phyloP scores from a whole-genome alignment of 2,113 vertebrate genomes.

The Uria lomvia region DNA sequence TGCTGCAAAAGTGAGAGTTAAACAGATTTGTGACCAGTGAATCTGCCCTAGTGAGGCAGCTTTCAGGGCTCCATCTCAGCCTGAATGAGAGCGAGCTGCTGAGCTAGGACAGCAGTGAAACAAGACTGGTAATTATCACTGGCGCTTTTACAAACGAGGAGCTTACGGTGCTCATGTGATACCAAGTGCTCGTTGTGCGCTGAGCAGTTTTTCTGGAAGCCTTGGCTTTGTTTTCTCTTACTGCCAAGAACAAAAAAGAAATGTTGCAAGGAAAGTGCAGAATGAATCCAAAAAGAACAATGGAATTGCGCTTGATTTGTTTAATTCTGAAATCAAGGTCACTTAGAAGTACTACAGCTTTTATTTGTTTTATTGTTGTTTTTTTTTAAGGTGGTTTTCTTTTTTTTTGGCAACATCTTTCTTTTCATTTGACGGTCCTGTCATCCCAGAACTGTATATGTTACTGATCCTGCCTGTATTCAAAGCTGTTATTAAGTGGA shows the following conservation, averaged over 20 bases:
- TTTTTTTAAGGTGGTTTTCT: conserved; percentile 41
- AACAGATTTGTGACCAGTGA: neutral
- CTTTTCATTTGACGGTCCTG: conserved; percentile 78
- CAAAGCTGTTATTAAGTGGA: conserved; percentile 89
- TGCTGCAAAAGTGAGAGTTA: neutral
- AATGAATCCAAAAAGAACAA: conserved; percentile 69
- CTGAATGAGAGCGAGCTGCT: neutral
- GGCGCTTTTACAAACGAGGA: neutral
- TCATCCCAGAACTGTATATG: conserved; percentile 78
- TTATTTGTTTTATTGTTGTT: conserved; percentile 66
- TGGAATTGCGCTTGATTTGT: conserved; percentile 67
- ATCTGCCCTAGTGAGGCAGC: neutral
- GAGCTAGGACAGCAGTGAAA: neutral
- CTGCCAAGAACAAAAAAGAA: conserved; percentile 58
- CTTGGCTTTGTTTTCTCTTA: conserved; percentile 24
- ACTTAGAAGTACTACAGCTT: conserved; percentile 74
- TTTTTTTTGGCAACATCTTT: conserved; percentile 76
- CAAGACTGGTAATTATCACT: conserved; percentile 33
- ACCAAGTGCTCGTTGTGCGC: neutral
- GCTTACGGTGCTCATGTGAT: neutral
- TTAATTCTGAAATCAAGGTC: conserved; percentile 84
- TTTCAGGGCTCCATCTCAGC: neutral
- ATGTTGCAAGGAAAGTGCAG: conserved; percentile 64
- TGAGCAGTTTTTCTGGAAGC: conserved; percentile 14
- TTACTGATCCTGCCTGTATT: conserved; percentile 85